phyloP scores from a whole-genome alignment of 2,797 vertebrate species.

The Monodelphis domestica region DNA sequence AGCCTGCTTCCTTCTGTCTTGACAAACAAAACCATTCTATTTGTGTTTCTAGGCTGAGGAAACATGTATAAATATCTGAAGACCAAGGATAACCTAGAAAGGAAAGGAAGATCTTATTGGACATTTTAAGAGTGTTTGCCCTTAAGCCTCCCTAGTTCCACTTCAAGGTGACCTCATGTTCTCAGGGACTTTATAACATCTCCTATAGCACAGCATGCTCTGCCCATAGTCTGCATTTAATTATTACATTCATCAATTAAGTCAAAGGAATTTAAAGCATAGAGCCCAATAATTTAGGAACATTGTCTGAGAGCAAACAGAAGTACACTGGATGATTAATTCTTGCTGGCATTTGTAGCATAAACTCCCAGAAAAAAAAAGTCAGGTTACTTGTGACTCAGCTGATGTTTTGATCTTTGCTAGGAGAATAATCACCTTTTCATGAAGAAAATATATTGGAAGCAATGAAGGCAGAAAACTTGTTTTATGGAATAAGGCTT shows the following conservation, averaged over 20 bases:
- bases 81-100: slow-evolving; percentile 11
- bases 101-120: slow-evolving; percentile 26
- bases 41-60: slow-evolving; percentile 8
- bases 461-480: not conserved
- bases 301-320: slow-evolving; percentile 35
- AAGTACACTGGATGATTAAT: slow-evolving; percentile 46
- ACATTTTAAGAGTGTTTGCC: not conserved
- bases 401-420: not conserved
- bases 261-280: slow-evolving; percentile 53
- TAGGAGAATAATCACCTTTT: slow-evolving; percentile 28
- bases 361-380: slow-evolving; percentile 32
- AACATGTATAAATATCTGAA: slow-evolving; percentile 25
- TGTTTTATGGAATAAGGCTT: not conserved
- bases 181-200: slow-evolving; percentile 16
- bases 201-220: slow-evolving; percentile 32
- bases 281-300: slow-evolving; percentile 49
- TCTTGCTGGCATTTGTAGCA: slow-evolving; percentile 22
- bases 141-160: slow-evolving; percentile 41
- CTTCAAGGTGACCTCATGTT: not conserved
- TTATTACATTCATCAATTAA: slow-evolving; percentile 54
- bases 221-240: not conserved
- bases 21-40: not conserved
- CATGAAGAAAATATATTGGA: not conserved
- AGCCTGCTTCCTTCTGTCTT: slow-evolving; percentile 17
- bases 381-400: slow-evolving; percentile 11